Percentiles rank a stretch among this genome's conserved stretches.
Conservation (phyloP, 1,140 invertebrate species). For the Scaptomyza montana region DNA sequence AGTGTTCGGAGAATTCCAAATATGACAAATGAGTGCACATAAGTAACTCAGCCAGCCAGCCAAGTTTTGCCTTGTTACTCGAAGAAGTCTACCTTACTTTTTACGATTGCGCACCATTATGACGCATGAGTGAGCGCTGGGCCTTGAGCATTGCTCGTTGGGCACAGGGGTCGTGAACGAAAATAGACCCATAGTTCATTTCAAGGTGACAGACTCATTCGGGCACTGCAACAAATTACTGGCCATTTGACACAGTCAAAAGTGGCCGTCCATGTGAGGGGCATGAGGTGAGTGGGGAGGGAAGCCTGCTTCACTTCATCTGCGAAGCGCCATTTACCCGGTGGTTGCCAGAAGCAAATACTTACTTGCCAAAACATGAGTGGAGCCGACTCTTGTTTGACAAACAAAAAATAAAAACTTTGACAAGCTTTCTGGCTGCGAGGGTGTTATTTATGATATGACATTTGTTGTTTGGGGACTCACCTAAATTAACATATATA, state of each 20-base stretch:
- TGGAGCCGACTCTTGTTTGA: background rate
- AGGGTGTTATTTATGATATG: constrained; percentile 42
- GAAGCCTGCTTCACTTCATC: too few relatives aligned
- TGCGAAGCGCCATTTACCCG: too few relatives aligned
- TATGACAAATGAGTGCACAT: constrained; percentile 70
- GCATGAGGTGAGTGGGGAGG: background rate
- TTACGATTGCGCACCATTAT: constrained; percentile 39
- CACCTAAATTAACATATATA: constrained; percentile 95
- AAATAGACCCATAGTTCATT: constrained; percentile 54
- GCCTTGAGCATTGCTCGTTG: background rate
- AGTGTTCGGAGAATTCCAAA: constrained; percentile 32
- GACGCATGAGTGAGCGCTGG: constrained; percentile 33
- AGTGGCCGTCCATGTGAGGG: constrained; percentile 10
- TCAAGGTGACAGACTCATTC: constrained; percentile 75
- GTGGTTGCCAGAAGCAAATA: constrained; percentile 28
- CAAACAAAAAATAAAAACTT: constrained; percentile 25
- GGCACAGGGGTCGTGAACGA: constrained; percentile 18
- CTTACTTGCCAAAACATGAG: constrained; percentile 46
- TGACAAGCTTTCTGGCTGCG: constrained; percentile 18
- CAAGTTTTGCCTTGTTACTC: constrained; percentile 6
- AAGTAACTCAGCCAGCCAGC: constrained; percentile 28
- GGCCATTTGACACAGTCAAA: constrained; percentile 75
- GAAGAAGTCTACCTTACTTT: constrained; percentile 45
- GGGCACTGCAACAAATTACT: constrained; percentile 71
- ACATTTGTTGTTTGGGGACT: constrained; percentile 57